phyloP scores from a whole-genome alignment of 2,888 invertebrate species.

The Megamerina dolium region DNA sequence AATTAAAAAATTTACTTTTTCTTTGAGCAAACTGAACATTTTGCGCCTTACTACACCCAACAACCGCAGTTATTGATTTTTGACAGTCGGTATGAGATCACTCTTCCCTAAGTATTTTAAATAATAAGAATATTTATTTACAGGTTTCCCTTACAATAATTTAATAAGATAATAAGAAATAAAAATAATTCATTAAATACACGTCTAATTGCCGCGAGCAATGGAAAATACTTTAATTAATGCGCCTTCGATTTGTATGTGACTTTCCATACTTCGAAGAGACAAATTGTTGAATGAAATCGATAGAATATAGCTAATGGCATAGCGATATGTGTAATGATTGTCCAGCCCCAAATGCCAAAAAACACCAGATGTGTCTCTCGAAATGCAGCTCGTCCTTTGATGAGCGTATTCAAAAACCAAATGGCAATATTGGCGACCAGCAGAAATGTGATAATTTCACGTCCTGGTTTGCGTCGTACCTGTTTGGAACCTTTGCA shows the following conservation, averaged over 20 bases:
- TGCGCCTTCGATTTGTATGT: conserved; percentile 64
- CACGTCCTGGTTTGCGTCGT: conserved; percentile 72
- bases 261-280: conserved; percentile 89
- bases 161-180: not conserved
- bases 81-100: no score
- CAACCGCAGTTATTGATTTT: no score
- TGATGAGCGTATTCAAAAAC: conserved; percentile 79
- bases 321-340: conserved; percentile 84
- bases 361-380: conserved; percentile 77
- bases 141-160: not conserved
- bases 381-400: conserved; percentile 75
- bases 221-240: conserved; percentile 9
- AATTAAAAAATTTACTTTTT: no score
- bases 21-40: no score
- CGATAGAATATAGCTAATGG: conserved; percentile 85
- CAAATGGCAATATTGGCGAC: conserved; percentile 80
- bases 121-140: not conserved
- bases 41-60: no score
- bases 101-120: no score
- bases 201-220: not conserved
- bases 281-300: conserved; percentile 86
- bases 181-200: not conserved
- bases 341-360: conserved; percentile 86
- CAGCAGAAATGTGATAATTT: conserved; percentile 77
- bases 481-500: conserved; percentile 66